phyloP scores from a whole-genome alignment of 1,140 invertebrate species.

The Chironomus tepperi region DNA sequence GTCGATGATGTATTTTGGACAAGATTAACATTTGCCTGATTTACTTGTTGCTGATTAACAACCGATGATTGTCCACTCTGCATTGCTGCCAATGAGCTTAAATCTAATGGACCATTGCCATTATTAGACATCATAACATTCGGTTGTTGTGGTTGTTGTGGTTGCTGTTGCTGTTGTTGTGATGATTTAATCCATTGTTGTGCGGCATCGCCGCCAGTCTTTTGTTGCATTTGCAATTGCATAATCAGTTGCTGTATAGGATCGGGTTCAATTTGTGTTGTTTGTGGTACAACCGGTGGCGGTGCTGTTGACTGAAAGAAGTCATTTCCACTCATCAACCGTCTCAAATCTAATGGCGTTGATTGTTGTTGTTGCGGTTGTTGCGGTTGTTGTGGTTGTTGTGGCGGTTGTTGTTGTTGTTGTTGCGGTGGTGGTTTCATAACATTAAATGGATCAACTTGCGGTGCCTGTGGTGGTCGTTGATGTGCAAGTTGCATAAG shows the following conservation, averaged over 20 bases:
- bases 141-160: neutral
- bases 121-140: neutral
- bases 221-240: conserved; percentile 30
- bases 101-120: neutral
- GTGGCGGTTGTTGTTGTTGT: conserved; percentile 34
- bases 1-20: neutral
- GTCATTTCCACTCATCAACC: conserved; percentile 1
- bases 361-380: conserved; percentile 23
- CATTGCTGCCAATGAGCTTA: no score
- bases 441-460: conserved; percentile 34
- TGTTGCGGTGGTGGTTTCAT: conserved; percentile 39
- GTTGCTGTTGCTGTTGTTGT: neutral
- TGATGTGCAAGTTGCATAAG: conserved; percentile 33
- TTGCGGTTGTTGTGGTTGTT: conserved; percentile 37
- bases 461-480: conserved; percentile 30
- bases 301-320: conserved; percentile 25
- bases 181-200: conserved; percentile 11
- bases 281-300: conserved; percentile 24
- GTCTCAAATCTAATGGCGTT: neutral
- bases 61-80: neutral
- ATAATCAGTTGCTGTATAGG: conserved; percentile 25
- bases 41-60: neutral
- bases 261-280: conserved; percentile 26
- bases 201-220: neutral
- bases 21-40: neutral